These are phyloP conservation scores for Anastrepha ludens DNA, from an alignment of 1,140 invertebrate genomes.

Conservation along the genomic window DNA sequence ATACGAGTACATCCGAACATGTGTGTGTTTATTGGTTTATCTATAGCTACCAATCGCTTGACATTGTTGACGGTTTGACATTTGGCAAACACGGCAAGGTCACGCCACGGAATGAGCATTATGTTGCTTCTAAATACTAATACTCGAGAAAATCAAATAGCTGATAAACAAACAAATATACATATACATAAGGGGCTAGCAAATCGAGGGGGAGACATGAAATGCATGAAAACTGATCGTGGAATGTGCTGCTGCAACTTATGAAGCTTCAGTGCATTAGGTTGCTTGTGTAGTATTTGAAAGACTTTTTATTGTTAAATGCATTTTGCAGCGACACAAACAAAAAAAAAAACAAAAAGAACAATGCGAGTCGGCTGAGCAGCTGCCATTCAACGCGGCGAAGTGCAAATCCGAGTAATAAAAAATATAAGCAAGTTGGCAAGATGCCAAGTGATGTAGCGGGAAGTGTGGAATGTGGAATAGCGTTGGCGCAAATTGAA, in stretches of 20 bases:
- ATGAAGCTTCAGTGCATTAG: not conserved
- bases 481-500: conserved; percentile 37
- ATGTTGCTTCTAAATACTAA: not conserved
- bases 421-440: not conserved
- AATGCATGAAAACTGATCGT: conserved; percentile 17
- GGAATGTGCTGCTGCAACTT: not conserved
- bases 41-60: not conserved
- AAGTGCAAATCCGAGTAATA: conserved; percentile 31
- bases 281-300: not conserved
- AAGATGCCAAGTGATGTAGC: not conserved
- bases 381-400: not conserved
- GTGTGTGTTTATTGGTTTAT: not conserved
- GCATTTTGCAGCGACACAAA: not conserved
- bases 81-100: conserved; percentile 19
- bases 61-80: not conserved
- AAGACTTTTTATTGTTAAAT: conserved; percentile 15
- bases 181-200: too few species aligned
- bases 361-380: not conserved
- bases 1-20: not conserved
- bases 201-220: not conserved
- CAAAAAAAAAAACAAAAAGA: not conserved
- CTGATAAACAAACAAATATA: too few species aligned
- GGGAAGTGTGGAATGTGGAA: not conserved
- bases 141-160: too few species aligned
- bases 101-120: not conserved